phyloP scores from a whole-genome alignment of 2,113 vertebrate species.

The Dicerorhinus sumatrensis region DNA sequence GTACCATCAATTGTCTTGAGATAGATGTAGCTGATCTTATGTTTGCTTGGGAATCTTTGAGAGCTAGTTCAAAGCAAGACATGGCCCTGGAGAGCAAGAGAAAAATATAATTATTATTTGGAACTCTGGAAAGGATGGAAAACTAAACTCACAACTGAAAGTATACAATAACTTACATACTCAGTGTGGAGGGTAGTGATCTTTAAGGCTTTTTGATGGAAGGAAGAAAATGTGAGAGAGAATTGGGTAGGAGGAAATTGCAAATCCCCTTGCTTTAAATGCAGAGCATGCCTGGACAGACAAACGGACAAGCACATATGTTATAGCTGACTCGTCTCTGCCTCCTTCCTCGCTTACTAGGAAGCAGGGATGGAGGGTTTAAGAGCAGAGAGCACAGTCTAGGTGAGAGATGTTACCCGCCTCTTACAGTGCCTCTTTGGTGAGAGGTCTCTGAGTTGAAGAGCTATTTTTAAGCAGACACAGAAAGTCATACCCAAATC shows the following conservation, averaged over 20 bases:
- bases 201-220: neutral
- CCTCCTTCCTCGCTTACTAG: neutral
- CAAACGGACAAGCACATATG: no score
- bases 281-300: neutral
- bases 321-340: neutral
- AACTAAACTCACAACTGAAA: neutral
- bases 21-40: neutral
- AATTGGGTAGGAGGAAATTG: neutral
- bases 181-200: neutral
- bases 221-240: neutral
- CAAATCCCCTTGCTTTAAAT: neutral
- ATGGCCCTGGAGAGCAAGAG: neutral
- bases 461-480: neutral
- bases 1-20: neutral
- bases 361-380: neutral
- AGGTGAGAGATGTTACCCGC: rapidly evolving
- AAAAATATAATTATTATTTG: neutral
- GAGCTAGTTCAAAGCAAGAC: neutral
- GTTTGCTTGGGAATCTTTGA: constrained; percentile 1
- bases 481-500: neutral
- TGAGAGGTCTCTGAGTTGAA: neutral
- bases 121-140: neutral
- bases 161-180: no score
- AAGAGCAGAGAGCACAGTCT: neutral
- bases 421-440: no score